Conservation (phyloP, 2,888 invertebrate genomes). For the Chalcosyrphus nemorum region DNA sequence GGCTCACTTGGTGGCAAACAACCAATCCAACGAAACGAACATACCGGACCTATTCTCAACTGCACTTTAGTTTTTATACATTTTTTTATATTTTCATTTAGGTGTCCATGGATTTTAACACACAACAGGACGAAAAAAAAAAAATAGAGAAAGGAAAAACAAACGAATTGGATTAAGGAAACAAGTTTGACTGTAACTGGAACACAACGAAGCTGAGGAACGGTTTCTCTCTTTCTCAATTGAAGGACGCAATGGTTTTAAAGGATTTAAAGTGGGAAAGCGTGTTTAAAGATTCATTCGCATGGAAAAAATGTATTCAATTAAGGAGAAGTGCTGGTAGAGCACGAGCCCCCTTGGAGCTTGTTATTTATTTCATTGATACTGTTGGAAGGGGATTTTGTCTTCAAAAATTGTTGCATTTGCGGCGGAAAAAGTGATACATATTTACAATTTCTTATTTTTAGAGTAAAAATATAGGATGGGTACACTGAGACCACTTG, state of each 20-base stretch:
- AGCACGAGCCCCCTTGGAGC: too few relatives aligned
- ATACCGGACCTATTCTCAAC: slow-evolving; percentile 28
- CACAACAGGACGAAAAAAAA: slow-evolving; percentile 40
- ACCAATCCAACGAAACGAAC: slow-evolving; percentile 48
- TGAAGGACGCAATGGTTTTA: background rate
- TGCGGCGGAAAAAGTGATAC: too few relatives aligned
- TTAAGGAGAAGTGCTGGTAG: background rate
- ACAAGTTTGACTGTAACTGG: slow-evolving; percentile 64
- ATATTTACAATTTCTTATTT: too few relatives aligned
- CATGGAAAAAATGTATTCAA: too few relatives aligned
- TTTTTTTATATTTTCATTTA: slow-evolving; percentile 64
- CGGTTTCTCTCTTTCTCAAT: slow-evolving; percentile 20
- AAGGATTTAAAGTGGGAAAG: background rate
- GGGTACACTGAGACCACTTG: too few relatives aligned
- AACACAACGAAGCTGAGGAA: slow-evolving; percentile 42
- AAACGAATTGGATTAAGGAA: slow-evolving; percentile 70
- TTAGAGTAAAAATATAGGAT: too few relatives aligned
- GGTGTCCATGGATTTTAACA: slow-evolving; percentile 34
- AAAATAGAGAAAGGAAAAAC: slow-evolving; percentile 2
- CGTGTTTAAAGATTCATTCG: background rate
- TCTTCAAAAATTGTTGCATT: too few relatives aligned
- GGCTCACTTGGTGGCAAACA: slow-evolving; percentile 52
- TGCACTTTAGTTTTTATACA: slow-evolving; percentile 65
- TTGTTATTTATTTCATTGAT: background rate
- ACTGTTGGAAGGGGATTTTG: too few relatives aligned